Evolutionary conservation across 1,140 invertebrate genomes (phyloP).

Genomic region (Formica selysi): DNA sequence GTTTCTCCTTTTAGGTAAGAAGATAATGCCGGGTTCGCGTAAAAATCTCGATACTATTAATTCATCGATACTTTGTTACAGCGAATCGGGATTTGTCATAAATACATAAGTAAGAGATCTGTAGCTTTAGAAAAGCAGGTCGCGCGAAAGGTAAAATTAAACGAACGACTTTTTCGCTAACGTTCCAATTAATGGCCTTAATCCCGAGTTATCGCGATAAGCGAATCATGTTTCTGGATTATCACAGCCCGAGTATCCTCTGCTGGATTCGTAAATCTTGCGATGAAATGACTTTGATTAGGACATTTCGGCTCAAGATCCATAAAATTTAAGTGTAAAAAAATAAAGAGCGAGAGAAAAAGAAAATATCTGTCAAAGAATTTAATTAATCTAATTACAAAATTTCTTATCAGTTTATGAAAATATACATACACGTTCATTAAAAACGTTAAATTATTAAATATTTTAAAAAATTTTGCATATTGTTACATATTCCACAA

Average conservation of each 20-base stretch:
- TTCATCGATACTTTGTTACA: neutral
- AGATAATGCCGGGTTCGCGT: neutral
- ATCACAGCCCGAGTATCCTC: neutral
- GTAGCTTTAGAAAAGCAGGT: conserved; percentile 57
- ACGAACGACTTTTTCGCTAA: conserved; percentile 44
- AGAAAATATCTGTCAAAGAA: neutral
- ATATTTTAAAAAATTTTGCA: neutral
- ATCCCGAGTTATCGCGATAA: conserved; percentile 45
- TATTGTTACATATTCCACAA: neutral
- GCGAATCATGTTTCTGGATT: conserved; percentile 48
- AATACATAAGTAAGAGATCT: conserved; percentile 40
- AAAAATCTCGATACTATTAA: conserved; percentile 8
- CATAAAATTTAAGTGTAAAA: neutral
- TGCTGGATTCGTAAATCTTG: conserved; percentile 16
- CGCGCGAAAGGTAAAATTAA: conserved; percentile 48
- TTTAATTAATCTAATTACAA: neutral
- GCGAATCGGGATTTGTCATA: conserved; percentile 15
- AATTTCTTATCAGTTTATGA: neutral
- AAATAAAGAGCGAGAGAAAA: neutral
- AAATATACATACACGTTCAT: neutral
- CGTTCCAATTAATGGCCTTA: conserved; percentile 50
- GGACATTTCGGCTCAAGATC: neutral
- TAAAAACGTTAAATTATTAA: neutral
- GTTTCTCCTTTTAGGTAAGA: conserved; percentile 6
- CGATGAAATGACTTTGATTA: conserved; percentile 14